Evolutionary conservation across 2,797 vertebrate genomes (phyloP).

Genomic region (Paguma larvata): DNA sequence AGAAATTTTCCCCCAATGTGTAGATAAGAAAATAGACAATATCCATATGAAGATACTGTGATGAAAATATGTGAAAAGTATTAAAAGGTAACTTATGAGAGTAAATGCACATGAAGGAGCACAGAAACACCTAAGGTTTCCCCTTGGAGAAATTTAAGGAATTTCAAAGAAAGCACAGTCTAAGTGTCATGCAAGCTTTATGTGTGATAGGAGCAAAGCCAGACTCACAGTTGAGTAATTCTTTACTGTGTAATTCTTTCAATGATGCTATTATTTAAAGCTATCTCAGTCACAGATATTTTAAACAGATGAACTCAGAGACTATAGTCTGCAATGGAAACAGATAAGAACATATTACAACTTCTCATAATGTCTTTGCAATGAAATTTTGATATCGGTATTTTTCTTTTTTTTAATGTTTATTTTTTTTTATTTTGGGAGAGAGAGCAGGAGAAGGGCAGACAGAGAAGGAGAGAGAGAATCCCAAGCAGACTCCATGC

Average conservation of each 20-base stretch:
- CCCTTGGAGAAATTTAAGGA: slow-evolving; percentile 3
- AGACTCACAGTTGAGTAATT: neutral
- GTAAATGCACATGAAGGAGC: neutral
- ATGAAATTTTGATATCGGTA: neutral
- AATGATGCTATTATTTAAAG: slow-evolving; percentile 12
- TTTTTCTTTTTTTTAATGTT: neutral
- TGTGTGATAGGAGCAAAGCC: neutral
- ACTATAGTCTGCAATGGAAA: neutral
- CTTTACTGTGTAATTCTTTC: slow-evolving; percentile 38
- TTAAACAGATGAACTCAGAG: slow-evolving; percentile 50
- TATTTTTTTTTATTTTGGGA: too few relatives aligned
- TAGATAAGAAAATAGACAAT: slow-evolving; percentile 19
- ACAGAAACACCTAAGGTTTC: neutral
- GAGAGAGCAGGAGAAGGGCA: too few relatives aligned
- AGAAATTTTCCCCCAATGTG: neutral
- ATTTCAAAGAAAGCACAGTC: slow-evolving; percentile 50
- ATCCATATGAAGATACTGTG: neutral
- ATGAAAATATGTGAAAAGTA: neutral
- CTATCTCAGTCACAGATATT: slow-evolving; percentile 15
- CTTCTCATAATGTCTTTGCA: neutral
- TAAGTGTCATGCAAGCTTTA: neutral
- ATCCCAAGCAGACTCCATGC: too few relatives aligned
- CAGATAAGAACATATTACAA: slow-evolving; percentile 27
- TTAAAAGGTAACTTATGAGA: neutral
- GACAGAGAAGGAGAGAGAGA: too few relatives aligned